Conservation (phyloP, 2,113 vertebrate genomes). For the Xiphophorus couchianus region DNA sequence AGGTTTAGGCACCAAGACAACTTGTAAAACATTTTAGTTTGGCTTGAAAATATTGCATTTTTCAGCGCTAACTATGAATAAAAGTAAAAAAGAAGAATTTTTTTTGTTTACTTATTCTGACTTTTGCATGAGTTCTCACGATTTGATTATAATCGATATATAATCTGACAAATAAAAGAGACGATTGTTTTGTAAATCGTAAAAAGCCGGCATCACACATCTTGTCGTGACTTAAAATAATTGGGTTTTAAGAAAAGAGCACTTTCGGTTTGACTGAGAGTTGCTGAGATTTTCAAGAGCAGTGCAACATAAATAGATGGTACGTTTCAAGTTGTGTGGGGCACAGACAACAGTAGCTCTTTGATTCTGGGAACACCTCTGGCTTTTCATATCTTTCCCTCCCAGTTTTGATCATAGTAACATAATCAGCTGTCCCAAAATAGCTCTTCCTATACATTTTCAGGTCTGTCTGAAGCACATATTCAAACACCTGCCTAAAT, state of each 20-base stretch:
- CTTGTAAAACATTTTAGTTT: not conserved
- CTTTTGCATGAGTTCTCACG: not conserved
- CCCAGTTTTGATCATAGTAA: slow-evolving; percentile 32
- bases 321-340: slow-evolving; percentile 13
- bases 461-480: slow-evolving; percentile 22
- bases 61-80: not conserved
- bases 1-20: not conserved
- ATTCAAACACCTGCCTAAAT: slow-evolving; percentile 9
- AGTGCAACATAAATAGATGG: slow-evolving; percentile 23
- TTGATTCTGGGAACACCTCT: slow-evolving; percentile 40
- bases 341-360: slow-evolving; percentile 18
- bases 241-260: not conserved
- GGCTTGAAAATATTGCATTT: not conserved
- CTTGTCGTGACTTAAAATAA: not conserved
- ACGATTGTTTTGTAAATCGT: not conserved
- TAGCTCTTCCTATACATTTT: slow-evolving; percentile 25
- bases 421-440: slow-evolving; percentile 34
- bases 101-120: not conserved
- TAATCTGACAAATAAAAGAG: not conserved
- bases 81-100: not conserved
- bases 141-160: not conserved
- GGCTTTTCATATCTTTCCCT: slow-evolving; percentile 24
- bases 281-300: slow-evolving; percentile 25
- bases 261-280: not conserved
- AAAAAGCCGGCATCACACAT: not conserved